Base-by-base conservation (phyloP, 2,888 invertebrate genomes). In the Alsophila aescularia region DNA sequence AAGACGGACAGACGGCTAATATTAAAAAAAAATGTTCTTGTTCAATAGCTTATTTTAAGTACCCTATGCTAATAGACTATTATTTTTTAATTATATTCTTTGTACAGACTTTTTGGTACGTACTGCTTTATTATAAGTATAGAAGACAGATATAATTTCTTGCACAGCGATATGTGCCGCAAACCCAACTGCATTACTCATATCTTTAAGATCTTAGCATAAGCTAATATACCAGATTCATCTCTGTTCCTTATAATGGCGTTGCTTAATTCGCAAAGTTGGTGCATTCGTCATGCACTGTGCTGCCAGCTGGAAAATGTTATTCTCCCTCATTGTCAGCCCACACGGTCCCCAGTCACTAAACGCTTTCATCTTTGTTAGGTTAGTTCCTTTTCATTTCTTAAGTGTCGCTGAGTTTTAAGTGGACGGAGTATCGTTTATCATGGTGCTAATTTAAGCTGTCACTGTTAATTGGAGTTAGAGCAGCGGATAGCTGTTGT, bases 381-480 rank as follows among this genome's bases (percentile, higher is more conserved):
- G 70, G 77, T 76, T 79, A 72, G 69, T 77, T 78, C 67, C 67
- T 72, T 72, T 75, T 71, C 72, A 60, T 49, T 73, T 70, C 75
- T 73, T 70, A 64, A 64, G 70, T 69, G 73, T 75, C 78, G 69
- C 65, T 58, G 52, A 44, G 57, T 56, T 62, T 51, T 60, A 64
- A 69, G 69, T 72, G 79, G 62, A 34, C 24, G 24, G 24, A 24
- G 77, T 79, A 72, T 73, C 76, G 77, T 74, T 73, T 76, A 82
- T 82, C 75, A 75, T 74, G 71, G 66, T 63, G 69, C 71, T 81
- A 79, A 83, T 85, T 77, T 75, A 75, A 69, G 55, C 66, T 72
- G 79, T 73, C 79, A 74, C 64, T 67, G 68, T 58, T 67, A 69
- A 69, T 66, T 72, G 57, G 65, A 56, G 52, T 60, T 61, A 69